Percentiles rank a stretch among this genome's conserved stretches.
phyloP scores from a whole-genome alignment of 2,113 vertebrate species.

The Okapia johnstoni region DNA sequence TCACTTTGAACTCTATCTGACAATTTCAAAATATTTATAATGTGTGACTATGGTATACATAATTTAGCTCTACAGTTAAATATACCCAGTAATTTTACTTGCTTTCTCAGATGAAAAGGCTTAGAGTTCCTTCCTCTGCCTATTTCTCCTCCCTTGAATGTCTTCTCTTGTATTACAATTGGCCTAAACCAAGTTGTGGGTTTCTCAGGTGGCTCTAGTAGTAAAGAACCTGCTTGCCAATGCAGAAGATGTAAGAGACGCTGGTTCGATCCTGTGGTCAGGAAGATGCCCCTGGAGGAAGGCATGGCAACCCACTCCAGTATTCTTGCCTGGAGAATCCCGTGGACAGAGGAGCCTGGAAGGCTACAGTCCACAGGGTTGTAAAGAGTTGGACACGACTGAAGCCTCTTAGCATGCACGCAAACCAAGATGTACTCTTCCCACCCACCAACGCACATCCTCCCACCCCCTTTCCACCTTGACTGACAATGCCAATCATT shows the following conservation, averaged over 20 bases:
- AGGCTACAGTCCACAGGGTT: neutral
- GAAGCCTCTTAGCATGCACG: neutral
- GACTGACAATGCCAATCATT: neutral
- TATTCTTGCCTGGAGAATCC: neutral
- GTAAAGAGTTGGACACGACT: neutral
- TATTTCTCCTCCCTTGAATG: neutral
- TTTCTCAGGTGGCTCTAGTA: neutral
- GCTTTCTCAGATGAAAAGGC: neutral
- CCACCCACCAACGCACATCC: neutral
- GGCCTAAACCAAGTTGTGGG: neutral
- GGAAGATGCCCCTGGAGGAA: neutral
- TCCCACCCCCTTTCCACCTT: fast-evolving
- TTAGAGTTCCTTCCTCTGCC: neutral
- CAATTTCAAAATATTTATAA: neutral
- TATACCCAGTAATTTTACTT: neutral
- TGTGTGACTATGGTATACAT: neutral
- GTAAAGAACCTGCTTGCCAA: neutral
- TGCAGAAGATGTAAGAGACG: neutral
- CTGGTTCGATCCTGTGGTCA: neutral
- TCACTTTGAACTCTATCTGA: neutral
- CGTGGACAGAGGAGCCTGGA: neutral
- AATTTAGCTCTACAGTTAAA: neutral
- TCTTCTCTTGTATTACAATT: neutral
- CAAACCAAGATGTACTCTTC: neutral
- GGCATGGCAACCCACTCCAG: neutral